Evolutionary conservation across 2,888 invertebrate species (phyloP), one percentile per base, ranked within the genome.

Genomic region (Palloptera scutellata): DNA sequence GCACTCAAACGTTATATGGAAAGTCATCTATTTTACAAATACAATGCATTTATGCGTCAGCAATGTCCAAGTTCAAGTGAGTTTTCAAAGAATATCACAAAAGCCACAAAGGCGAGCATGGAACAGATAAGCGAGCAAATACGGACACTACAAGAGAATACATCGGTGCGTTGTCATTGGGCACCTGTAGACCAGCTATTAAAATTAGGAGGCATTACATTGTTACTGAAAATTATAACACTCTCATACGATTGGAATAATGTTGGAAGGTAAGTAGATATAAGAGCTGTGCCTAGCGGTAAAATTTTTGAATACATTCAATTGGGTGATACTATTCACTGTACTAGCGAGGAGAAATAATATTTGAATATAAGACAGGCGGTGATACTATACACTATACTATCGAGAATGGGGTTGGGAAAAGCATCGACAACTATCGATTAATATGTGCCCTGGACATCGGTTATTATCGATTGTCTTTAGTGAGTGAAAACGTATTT

Each of bases 1-100:
- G 94, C 97, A 0, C 88, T 97, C 1, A 92, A 95, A 78, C 89
- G 94, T 76, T 98, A 98, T 78, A 89, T 96, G 83, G 96, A 97
- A 81, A 94, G 96, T 0, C 98, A 98, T 83, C 86, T 98, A 62
- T 90, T 90, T 76, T 86, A 90, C 63, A 92, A 92, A 84, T 91
- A 91, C n/a, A 92, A 92, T 72, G 89, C 90, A 72, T 85, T 93
- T 71, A 86, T 89, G 78, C 83, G 91, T 72, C 86, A 89, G 67
- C 87, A 90, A 78, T 86, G 86, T 75, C 85, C 86, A 12, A 81
- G 78, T 0, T 80, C 83, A 1, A 78, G 76, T 11, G 81, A 79
- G 61, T 80, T 79, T 52, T 78, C 84, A 15, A 85, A 86, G 67
- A 86, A 87, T 13, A 77, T 79, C 11, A 87, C 86, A 48, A 88